Base-by-base conservation (phyloP, 2,888 invertebrate genomes). In the Pachliopta kotzebuea region DNA sequence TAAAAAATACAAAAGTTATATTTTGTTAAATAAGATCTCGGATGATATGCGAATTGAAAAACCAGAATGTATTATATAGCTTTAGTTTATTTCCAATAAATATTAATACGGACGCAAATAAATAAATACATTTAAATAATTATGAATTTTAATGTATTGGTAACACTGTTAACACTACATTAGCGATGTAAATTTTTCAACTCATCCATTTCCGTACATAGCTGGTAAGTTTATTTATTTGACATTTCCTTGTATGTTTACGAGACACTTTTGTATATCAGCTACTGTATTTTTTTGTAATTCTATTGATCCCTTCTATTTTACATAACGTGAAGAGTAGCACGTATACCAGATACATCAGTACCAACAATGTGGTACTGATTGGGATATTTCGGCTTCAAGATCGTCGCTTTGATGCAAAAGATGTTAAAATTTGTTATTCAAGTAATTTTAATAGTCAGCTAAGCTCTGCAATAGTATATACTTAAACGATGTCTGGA, bases 121-220 rank as follows among this genome's bases (percentile, higher is more conserved):
- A 29, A 50, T 59, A 50, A 56, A 56, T 11, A 31, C 21, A 56
- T 42, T 20, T 42, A 23, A 56, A 56, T 56, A 37, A 20, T 11
- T 54, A 54, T 54, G 23, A 52, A 21, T 52, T 55, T 24, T 45
- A 45, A 49, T 49, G n/a, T 50, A 18, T 23, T 37, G 23, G 23
- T 55, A 55, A 49, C 49, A 50, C 18, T 18, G 24, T 59, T 60
- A 20, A 31, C 58, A 21, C 18, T 56, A 58, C 37, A 42, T 14
- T 14, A n/a, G 23, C 45, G 45, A 61, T 61, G 54, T 49, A 24
- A 50, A 62, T 56, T 49, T 21, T 24, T 29, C 24, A n/a, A 55
- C 31, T 29, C 9, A 50, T 29, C 21, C 1, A 63, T 55, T 59
- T 63, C 63, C 63, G 59, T 23, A 37, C 24, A 49, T n/a, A 55